A percentile compares a stretch with the other conserved stretches of the same genome.
These are phyloP conservation scores for Cenopis cana DNA, from an alignment of 2,888 invertebrate species.

Conservation along the genomic window DNA sequence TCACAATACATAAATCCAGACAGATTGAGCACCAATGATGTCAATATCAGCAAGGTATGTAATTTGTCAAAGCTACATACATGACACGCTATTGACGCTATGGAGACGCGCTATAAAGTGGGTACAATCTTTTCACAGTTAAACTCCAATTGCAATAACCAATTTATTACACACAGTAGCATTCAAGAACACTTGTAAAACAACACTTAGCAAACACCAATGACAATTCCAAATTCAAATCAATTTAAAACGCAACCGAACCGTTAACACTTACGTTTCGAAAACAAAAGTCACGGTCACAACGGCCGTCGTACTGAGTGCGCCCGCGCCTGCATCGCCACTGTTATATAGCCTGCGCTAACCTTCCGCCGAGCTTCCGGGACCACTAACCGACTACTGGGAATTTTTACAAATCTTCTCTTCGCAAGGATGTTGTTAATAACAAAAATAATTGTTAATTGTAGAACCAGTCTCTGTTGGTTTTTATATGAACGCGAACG, in stretches of 20 bases:
- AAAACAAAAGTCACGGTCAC: conserved; percentile 64
- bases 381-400: conserved; percentile 55
- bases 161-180: conserved; percentile 2
- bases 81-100: background rate
- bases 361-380: conserved; percentile 79
- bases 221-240: conserved; percentile 21
- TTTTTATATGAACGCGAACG: background rate
- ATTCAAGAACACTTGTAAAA: conserved; percentile 3
- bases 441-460: conserved; percentile 28
- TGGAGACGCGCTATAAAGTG: background rate
- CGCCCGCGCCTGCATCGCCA: conserved; percentile 64
- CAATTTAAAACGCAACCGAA: conserved; percentile 34
- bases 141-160: background rate
- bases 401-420: conserved; percentile 46
- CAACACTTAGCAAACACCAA: conserved; percentile 16
- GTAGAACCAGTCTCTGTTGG: background rate
- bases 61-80: background rate
- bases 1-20: too few species aligned
- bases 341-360: conserved; percentile 72
- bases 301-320: conserved; percentile 62
- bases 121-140: background rate
- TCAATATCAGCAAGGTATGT: background rate
- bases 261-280: conserved; percentile 58
- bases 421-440: conserved; percentile 42
- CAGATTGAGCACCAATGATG: background rate